Percentiles rank a stretch among this genome's conserved stretches.
Conservation (phyloP, 2,888 invertebrate genomes). For the Eretmocerus hayati region DNA sequence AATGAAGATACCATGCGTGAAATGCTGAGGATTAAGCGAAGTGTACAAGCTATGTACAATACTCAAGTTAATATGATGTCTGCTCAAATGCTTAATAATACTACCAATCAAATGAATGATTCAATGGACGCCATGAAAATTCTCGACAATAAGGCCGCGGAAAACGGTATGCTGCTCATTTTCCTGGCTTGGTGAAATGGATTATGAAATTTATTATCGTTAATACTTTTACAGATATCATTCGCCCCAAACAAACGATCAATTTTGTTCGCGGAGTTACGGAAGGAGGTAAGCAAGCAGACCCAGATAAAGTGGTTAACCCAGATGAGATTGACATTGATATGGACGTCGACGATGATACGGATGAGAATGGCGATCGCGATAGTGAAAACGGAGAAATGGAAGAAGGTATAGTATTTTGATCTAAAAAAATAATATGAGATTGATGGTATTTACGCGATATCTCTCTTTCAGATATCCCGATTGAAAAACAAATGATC, state of each 20-base stretch:
- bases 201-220: background rate
- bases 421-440: too few relatives aligned
- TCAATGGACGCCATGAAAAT: conserved; percentile 79
- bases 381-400: conserved; percentile 54
- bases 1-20: conserved; percentile 99
- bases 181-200: background rate
- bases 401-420: conserved; percentile 42
- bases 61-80: conserved; percentile 99
- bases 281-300: conserved; percentile 62
- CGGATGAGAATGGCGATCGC: conserved; percentile 50
- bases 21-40: conserved; percentile 95
- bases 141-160: conserved; percentile 73
- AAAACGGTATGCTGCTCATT: conserved; percentile 5
- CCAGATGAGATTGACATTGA: conserved; percentile 85
- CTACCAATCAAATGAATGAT: conserved; percentile 63
- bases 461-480: conserved; percentile 49
- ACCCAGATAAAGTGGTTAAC: conserved; percentile 61
- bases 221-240: conserved; percentile 24
- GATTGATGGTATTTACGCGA: background rate
- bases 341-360: conserved; percentile 61
- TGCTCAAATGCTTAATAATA: conserved; percentile 88
- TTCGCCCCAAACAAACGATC: conserved; percentile 52
- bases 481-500: conserved; percentile 76
- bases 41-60: conserved; percentile 96
- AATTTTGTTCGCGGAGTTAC: conserved; percentile 85